Evolutionary conservation across 2,888 invertebrate genomes (phyloP).

Genomic region (Lomographa bimaculata): DNA sequence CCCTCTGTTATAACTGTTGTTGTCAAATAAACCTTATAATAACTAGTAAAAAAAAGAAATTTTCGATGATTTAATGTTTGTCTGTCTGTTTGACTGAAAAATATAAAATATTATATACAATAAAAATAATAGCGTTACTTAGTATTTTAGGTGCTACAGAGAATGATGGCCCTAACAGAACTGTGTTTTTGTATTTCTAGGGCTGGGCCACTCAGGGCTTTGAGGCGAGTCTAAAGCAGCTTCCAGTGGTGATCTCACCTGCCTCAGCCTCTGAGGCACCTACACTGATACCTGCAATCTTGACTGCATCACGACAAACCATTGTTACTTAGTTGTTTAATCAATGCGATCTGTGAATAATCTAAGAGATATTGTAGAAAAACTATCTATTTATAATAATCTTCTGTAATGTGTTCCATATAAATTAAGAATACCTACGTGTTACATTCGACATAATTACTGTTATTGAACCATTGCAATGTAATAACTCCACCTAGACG

Average conservation of each 20-base stretch:
- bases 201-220: slow-evolving; percentile 88
- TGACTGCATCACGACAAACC: slow-evolving; percentile 84
- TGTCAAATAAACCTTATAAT: too few relatives aligned
- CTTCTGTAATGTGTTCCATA: slow-evolving; percentile 87
- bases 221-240: slow-evolving; percentile 83
- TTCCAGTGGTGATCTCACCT: slow-evolving; percentile 82
- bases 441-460: slow-evolving; percentile 81
- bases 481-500: slow-evolving; percentile 85
- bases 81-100: too few relatives aligned
- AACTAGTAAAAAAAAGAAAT: too few relatives aligned
- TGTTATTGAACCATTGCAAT: slow-evolving; percentile 85
- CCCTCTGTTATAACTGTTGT: too few relatives aligned
- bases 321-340: slow-evolving; percentile 85
- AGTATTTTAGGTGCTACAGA: too few relatives aligned
- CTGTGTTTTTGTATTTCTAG: slow-evolving; percentile 59
- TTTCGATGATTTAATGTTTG: too few relatives aligned
- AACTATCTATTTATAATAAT: slow-evolving; percentile 85
- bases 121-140: too few relatives aligned
- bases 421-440: slow-evolving; percentile 81
- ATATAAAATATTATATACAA: too few relatives aligned
- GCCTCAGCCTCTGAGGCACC: slow-evolving; percentile 79
- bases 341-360: slow-evolving; percentile 89
- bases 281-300: slow-evolving; percentile 86
- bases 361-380: slow-evolving; percentile 83
- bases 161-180: too few relatives aligned